phyloP scores from a whole-genome alignment of 2,797 vertebrate genomes.

The Apogon talboti region DNA sequence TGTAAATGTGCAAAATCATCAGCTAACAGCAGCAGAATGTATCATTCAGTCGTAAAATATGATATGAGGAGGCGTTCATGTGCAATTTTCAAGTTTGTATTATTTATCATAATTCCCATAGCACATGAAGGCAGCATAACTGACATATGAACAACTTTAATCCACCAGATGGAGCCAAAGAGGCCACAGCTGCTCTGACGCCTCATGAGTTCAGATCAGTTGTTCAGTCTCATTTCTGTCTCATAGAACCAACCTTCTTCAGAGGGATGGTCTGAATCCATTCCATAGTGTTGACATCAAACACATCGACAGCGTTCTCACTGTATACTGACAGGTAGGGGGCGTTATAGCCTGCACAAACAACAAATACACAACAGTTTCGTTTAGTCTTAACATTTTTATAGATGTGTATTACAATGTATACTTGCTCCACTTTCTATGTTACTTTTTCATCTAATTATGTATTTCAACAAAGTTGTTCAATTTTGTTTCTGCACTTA shows the following conservation, averaged over 20 bases:
- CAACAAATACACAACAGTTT: neutral
- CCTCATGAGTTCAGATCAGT: neutral
- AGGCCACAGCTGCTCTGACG: neutral
- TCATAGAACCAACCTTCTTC: constrained; percentile 88
- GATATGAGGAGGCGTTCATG: too few species aligned
- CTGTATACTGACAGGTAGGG: constrained; percentile 98
- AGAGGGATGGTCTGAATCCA: constrained; percentile 99
- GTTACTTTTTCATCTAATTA: neutral
- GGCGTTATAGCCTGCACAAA: constrained; percentile 92
- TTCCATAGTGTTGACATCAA: constrained; percentile 98
- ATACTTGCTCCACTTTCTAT: too few species aligned
- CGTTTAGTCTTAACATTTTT: neutral
- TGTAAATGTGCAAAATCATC: too few species aligned
- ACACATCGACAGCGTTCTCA: constrained; percentile 96
- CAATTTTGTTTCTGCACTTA: constrained; percentile 78
- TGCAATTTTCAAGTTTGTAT: too few species aligned
- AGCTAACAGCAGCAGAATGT: too few species aligned
- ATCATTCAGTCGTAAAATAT: too few species aligned
- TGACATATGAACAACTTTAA: neutral
- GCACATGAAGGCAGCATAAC: too few species aligned
- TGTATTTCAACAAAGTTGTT: neutral
- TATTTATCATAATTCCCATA: too few species aligned
- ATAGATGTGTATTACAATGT: too few species aligned
- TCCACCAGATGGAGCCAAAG: constrained; percentile 61
- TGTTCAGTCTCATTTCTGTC: neutral